A percentile compares a stretch with the other conserved stretches of the same genome.
Conservation (phyloP, 2,113 vertebrate genomes). For the Ascaphus truei region DNA sequence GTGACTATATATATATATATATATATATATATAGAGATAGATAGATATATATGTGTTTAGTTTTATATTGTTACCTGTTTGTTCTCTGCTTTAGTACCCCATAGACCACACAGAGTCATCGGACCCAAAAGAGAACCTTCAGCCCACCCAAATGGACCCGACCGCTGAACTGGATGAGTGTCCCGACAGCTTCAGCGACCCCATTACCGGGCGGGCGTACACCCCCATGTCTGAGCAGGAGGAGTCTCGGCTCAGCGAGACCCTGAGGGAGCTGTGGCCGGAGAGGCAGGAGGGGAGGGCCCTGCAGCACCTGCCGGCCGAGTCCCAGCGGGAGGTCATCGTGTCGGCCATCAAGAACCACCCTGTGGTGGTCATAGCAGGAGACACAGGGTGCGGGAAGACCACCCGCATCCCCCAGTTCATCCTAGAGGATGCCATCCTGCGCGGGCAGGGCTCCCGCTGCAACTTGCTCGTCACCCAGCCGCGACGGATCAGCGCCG, state of each 20-base stretch:
- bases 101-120: background rate
- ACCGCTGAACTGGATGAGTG: slow-evolving; percentile 59
- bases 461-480: slow-evolving; percentile 94
- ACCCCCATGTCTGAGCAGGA: slow-evolving; percentile 60
- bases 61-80: too few relatives aligned
- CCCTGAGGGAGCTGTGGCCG: slow-evolving; percentile 77
- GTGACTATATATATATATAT: too few relatives aligned
- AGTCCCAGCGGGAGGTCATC: slow-evolving; percentile 76
- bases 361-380: slow-evolving; percentile 82
- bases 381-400: slow-evolving; percentile 94
- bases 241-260: slow-evolving; percentile 61
- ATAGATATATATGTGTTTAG: too few relatives aligned
- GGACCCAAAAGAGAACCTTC: background rate
- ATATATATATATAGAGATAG: too few relatives aligned
- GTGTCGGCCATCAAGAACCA: slow-evolving; percentile 73
- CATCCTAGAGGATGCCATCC: slow-evolving; percentile 79
- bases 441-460: slow-evolving; percentile 66
- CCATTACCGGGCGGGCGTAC: slow-evolving; percentile 79
- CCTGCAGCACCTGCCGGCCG: slow-evolving; percentile 72
- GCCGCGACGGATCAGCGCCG: slow-evolving; percentile 89
- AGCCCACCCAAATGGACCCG: background rate
- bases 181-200: slow-evolving; percentile 59
- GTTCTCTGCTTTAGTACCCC: slow-evolving; percentile 63
- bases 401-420: slow-evolving; percentile 91
- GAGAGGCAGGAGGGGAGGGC: slow-evolving; percentile 54